Evolutionary conservation across 2,888 invertebrate species (phyloP), one percentile per base, ranked within the genome.

Genomic region (Anodontia alba): DNA sequence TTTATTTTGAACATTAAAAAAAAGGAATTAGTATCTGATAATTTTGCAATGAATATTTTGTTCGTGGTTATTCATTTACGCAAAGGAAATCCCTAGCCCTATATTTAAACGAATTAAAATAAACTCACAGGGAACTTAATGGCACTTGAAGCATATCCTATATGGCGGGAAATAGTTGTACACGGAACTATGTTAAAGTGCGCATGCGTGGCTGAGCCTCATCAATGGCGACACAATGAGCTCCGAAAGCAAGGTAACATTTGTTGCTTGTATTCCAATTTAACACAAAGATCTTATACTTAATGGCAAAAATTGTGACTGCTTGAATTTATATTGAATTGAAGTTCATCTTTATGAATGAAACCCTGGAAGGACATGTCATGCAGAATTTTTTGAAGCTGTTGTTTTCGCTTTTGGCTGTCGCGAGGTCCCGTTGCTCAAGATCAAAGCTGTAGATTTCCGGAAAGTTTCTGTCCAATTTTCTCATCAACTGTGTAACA

Each of bases 191-290:
- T 8, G 57, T 7, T 17, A 2, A 2, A 57, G 2, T 57, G 57
- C 57, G 57, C 57, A 57, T 57, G 57, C 57, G 57, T 57, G 26
- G 29, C 2, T 17, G 7, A 57, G 29, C 29, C 57, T 57, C 57
- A 57, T 57, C 57, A 57, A 57, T 57, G 57, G 57, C 57, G 57
- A 57, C 57, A 57, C 57, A 57, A 57, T 29, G 57, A 57, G 57
- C 57, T 57, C 57, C 17, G 57, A 57, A 57, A 57, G 57, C 57
- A 57, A 57, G 57, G 57, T 57, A 57, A 57, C 29, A 8, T 57
- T 29, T 57, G 17, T 57, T 57, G 29, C 7, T 2, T 17, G 23
- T 8, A 26, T 17, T 3, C 49, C 49, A 49, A 49, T 26, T 57
- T 57, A 20, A 26, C 57, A 7, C 10, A 20, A 3, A 26, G 23